These are phyloP conservation scores for Solen grandis DNA, from an alignment of 1,140 invertebrate species.

Conservation along the genomic window DNA sequence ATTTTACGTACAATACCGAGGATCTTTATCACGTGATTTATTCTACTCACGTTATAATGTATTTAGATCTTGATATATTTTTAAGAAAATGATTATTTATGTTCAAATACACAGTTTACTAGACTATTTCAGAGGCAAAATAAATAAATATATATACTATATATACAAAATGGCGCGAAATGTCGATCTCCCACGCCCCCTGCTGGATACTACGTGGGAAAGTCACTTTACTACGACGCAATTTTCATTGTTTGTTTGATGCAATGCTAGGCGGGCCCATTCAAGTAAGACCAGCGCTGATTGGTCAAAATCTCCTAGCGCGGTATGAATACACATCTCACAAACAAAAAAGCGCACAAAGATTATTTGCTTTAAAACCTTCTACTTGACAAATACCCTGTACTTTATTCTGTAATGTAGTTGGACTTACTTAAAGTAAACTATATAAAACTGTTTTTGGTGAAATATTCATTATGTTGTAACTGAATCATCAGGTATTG, in stretches of 20 bases:
- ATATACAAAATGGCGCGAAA: not conserved
- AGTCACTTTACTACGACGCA: not conserved
- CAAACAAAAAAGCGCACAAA: not conserved
- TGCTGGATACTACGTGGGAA: not conserved
- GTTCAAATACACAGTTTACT: too few species aligned
- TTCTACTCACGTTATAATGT: too few species aligned
- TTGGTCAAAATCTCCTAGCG: not conserved
- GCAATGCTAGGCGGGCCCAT: not conserved
- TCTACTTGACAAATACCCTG: not conserved
- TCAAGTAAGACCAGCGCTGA: not conserved
- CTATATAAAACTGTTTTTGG: not conserved
- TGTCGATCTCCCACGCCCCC: not conserved
- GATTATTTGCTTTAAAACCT: not conserved
- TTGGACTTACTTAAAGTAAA: too few species aligned
- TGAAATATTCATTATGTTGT: not conserved
- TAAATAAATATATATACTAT: too few species aligned
- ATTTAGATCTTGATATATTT: too few species aligned
- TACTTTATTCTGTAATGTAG: not conserved
- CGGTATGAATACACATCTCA: not conserved
- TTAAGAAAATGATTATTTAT: too few species aligned
- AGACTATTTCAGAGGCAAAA: too few species aligned
- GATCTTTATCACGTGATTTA: too few species aligned
- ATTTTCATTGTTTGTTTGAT: not conserved
- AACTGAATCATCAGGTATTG: not conserved
- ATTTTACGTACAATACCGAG: too few species aligned